Conservation (phyloP, 2,888 invertebrate species). For the Polia nebulosa region DNA sequence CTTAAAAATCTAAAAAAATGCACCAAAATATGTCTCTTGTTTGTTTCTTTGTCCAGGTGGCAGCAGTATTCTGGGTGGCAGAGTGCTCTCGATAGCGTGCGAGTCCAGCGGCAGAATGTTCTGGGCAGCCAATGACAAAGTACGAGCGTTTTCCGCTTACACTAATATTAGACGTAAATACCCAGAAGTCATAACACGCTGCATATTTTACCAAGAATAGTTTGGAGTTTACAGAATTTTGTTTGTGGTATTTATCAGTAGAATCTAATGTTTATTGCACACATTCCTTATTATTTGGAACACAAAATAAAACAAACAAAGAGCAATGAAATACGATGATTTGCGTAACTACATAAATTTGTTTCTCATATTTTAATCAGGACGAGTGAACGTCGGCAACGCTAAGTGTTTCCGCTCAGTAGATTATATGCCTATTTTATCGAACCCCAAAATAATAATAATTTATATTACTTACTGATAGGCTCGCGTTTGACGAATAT, state of each 20-base stretch:
- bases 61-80: conserved; percentile 91
- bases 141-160: conserved; percentile 66
- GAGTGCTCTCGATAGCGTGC: conserved; percentile 93
- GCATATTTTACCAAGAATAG: conserved; percentile 37
- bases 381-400: neutral
- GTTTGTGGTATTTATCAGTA: conserved; percentile 43
- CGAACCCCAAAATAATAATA: no score
- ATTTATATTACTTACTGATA: no score
- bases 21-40: neutral
- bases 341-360: neutral
- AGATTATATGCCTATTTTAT: neutral
- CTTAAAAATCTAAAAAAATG: no score
- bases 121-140: conserved; percentile 96
- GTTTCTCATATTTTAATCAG: conserved; percentile 7
- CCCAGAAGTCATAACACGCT: conserved; percentile 39
- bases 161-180: conserved; percentile 49
- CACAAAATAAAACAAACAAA: conserved; percentile 13
- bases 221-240: conserved; percentile 36
- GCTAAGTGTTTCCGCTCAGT: neutral
- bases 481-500: no score
- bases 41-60: conserved; percentile 77
- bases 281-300: conserved; percentile 30
- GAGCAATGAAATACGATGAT: neutral
- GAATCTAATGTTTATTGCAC: conserved; percentile 36
- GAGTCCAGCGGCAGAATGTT: conserved; percentile 95